phyloP scores from a whole-genome alignment of 2,888 invertebrate genomes.

The Microctonus hyperodae region DNA sequence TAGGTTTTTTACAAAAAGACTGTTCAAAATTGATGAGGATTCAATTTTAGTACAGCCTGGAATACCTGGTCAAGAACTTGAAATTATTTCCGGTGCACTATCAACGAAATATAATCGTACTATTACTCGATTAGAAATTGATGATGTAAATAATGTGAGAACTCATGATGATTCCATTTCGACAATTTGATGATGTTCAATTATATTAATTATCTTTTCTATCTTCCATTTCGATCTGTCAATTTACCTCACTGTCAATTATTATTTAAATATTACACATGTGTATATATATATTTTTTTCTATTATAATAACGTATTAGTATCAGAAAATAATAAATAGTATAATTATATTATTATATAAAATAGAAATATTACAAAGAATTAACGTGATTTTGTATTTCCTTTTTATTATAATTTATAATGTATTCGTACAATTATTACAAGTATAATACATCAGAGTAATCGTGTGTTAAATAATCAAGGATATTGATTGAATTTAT shows the following conservation, averaged over 20 bases:
- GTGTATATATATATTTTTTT: not conserved
- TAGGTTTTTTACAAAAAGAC: conserved; percentile 42
- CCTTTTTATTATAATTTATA: conserved; percentile 58
- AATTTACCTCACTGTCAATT: conserved; percentile 40
- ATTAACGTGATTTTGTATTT: conserved; percentile 30
- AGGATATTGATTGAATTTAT: conserved; percentile 41
- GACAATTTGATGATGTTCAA: not conserved
- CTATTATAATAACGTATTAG: too few species aligned
- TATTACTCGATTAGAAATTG: conserved; percentile 21
- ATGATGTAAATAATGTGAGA: not conserved
- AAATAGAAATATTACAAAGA: not conserved
- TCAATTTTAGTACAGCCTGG: conserved; percentile 47
- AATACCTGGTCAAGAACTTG: conserved; percentile 26
- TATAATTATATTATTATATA: too few species aligned
- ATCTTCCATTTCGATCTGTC: conserved; percentile 37
- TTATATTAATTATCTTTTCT: conserved; percentile 18
- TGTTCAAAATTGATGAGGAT: conserved; percentile 42
- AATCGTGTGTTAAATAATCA: conserved; percentile 52
- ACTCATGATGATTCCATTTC: not conserved
- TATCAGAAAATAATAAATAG: too few species aligned
- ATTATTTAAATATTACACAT: not conserved
- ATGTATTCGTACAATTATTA: conserved; percentile 56
- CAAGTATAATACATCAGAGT: conserved; percentile 57
- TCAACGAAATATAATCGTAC: conserved; percentile 25
- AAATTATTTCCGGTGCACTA: conserved; percentile 13